Evolutionary conservation across 35 echinoderm and acorn worm species (phyloP), one percentile per base, ranked within the genome.

Genomic region (Acanthaster planci): DNA sequence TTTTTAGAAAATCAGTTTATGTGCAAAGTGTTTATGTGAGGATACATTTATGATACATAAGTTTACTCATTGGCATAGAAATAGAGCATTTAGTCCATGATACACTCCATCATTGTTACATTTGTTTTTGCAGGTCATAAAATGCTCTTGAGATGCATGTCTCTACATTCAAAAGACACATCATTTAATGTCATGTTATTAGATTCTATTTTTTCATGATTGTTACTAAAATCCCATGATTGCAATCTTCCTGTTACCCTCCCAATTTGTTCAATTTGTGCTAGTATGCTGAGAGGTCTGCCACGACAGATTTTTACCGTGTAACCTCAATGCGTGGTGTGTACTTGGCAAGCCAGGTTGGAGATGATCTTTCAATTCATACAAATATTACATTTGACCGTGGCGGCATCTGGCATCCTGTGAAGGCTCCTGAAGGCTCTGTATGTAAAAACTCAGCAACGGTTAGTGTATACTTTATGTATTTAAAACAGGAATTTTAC

Each of bases 301-400:
- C 78, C 31, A 85, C 91, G 26, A 94, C 96, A 26, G 96, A 99
- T 52, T 99, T 99, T 67, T 94, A 94, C 39, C 85, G 85, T 79
- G 92, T 99, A 15, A 23, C 80, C 0, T 91, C 92, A 0, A 90
- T 99, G 80, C 84, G 96, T 53, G 96, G 96, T 35, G 96, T 99
- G 23, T 99, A 99, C 83, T 17, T 99, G 30, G 96, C 96, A 53
- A 94, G 95, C 78, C 92, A 99, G 55, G 53, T 94, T 23, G 36
- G 76, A 19, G 26, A 38, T 26, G 89, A 99, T 30, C 10, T 47
- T 7, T 84, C 15, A 37, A 83, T 99, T 17, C 91, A 90, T 50
- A 94, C 96, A 35, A 86, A 85, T 80, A 94, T 94, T 53, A 89
- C 96, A 0, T 99, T 85, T 87, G 92, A 99, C 68, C 89, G 96